Evolutionary conservation across 2,888 invertebrate genomes (phyloP), one percentile per base, ranked within the genome.

Genomic region (Scrobipalpa costella): DNA sequence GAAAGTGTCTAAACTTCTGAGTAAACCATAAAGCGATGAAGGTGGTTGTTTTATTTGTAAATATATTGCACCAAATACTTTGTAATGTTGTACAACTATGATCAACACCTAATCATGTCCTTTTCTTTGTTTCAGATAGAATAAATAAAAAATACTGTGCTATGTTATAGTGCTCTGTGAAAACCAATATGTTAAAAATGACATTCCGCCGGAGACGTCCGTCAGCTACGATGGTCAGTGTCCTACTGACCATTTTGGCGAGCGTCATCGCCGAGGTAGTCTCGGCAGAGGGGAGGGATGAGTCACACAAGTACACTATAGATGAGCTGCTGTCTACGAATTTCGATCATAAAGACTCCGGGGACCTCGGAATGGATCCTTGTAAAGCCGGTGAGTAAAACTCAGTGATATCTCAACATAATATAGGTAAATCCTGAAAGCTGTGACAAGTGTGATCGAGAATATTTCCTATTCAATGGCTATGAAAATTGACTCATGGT

Each of bases 341-440:
- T 69, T 96, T 95, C 75, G 94, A 95, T 57, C 92, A 92, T 67
- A 94, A 94, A 78, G 93, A 94, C 66, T 96, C 95, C 55, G 92
- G 93, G 68, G 97, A 97, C 81, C 85, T 95, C 69, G 95, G 97
- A 80, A 90, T 96, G 92, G 97, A 97, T 88, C 95, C 97, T 63
- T 97, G 97, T 87, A 97, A 97, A 93, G 95, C 96, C 81, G 95
- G 97, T 97, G 88, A 94, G 94, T 85, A 6, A 17, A 60, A 0
- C 0, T 27, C 36, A 17, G n/a, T 34, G 5, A 55, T 36, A 44
- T 21, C 47, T 27, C n/a, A 7, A 8, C 27, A 38, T 3, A 13
- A 40, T 13, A 40, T 40, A 40, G 3, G 11, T 13, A 40, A 11
- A 13, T 40, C 40, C 11, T 13, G 13, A 40, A 40, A 40, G 27